phyloP scores from a whole-genome alignment of 2,888 invertebrate species.

The Hypolimnas misippus region DNA sequence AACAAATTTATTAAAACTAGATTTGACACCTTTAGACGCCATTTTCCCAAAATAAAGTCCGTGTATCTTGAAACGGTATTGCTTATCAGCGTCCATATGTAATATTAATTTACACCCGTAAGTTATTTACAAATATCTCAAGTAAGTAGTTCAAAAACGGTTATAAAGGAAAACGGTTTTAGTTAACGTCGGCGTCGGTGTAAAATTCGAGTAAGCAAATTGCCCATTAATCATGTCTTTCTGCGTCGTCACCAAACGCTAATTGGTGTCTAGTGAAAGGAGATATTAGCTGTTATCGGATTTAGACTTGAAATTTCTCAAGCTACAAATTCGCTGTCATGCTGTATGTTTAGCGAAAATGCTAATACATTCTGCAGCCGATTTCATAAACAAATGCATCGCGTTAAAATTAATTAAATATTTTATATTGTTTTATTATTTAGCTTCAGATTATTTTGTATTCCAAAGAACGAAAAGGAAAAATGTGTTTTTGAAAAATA shows the following conservation, averaged over 20 bases:
- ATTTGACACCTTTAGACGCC: no score
- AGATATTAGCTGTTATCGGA: conserved; percentile 33
- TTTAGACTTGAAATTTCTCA: conserved; percentile 28
- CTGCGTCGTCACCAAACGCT: conserved; percentile 30
- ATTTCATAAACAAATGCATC: not conserved
- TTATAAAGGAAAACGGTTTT: no score
- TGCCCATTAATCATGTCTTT: conserved; percentile 39
- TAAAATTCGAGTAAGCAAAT: conserved; percentile 30
- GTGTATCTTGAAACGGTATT: no score
- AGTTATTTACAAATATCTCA: no score
- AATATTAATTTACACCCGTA: no score
- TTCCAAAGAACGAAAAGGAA: no score
- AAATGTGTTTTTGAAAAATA: no score
- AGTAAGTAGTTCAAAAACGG: not conserved
- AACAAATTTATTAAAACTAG: no score
- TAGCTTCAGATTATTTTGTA: no score
- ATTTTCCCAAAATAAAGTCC: no score
- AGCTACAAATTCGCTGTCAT: conserved; percentile 6
- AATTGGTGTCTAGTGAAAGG: conserved; percentile 39
- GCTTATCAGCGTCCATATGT: no score
- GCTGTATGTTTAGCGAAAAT: not conserved
- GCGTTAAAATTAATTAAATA: not conserved
- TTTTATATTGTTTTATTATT: not conserved
- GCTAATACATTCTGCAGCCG: not conserved
- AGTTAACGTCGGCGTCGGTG: conserved; percentile 23